These are phyloP conservation scores for Hippoglossus stenolepis DNA, from an alignment of 2,113 vertebrate genomes.

Conservation along the genomic window DNA sequence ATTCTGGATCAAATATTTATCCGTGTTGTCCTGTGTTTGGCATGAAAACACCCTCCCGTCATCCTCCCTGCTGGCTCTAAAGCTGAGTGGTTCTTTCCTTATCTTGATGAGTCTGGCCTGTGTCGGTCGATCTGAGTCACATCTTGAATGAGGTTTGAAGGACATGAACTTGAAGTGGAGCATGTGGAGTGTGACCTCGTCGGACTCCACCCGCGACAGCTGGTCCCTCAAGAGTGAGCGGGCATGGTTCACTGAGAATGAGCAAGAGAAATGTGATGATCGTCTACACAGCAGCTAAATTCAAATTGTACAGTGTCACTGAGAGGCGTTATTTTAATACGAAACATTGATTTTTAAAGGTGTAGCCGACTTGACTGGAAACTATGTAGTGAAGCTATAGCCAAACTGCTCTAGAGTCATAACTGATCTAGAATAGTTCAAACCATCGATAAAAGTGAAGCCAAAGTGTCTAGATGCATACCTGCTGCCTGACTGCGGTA, in stretches of 20 bases:
- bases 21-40: neutral
- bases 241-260: conserved; percentile 74
- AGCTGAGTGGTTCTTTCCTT: neutral
- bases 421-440: no score
- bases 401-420: no score
- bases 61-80: conserved; percentile 30
- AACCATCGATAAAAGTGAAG: no score
- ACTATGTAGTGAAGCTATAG: no score
- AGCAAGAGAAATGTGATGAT: neutral
- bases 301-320: no score
- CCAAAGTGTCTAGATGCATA: no score
- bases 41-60: conserved; percentile 65
- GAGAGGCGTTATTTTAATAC: no score
- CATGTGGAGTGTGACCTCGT: conserved; percentile 7
- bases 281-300: no score
- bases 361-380: no score
- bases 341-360: no score
- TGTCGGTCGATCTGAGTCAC: accelerated
- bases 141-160: neutral
- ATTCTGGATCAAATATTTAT: conserved; percentile 26
- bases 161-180: conserved; percentile 47
- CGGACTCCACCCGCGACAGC: neutral
- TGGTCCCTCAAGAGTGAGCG: conserved; percentile 39
- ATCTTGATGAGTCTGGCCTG: accelerated
- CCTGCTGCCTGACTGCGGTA: no score